Evolutionary conservation across 1,140 invertebrate species (phyloP).

Genomic region (Leptinotarsa lineolata): DNA sequence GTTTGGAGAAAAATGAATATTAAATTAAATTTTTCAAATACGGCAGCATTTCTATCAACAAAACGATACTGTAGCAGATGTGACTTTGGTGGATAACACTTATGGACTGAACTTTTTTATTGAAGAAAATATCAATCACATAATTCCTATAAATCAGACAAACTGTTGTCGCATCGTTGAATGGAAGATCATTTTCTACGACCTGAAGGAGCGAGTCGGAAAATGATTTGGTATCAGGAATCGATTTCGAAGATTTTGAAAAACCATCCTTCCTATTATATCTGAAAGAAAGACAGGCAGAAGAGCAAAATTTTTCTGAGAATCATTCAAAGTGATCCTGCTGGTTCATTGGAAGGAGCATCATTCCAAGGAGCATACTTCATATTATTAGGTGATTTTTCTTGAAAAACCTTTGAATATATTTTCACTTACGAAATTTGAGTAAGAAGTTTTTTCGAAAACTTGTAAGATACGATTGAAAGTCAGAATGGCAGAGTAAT

Average conservation of each 20-base stretch:
- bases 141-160: slow-evolving; percentile 1
- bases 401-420: slow-evolving; percentile 50
- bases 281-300: slow-evolving; percentile 40
- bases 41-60: slow-evolving; percentile 32
- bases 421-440: slow-evolving; percentile 50
- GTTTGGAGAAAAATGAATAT: slow-evolving; percentile 1
- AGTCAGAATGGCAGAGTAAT: slow-evolving; percentile 47
- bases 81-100: slow-evolving; percentile 41
- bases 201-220: too few species aligned
- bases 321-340: slow-evolving; percentile 37
- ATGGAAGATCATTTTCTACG: too few species aligned
- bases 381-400: slow-evolving; percentile 54
- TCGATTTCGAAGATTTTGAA: slow-evolving; percentile 46
- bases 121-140: slow-evolving; percentile 29
- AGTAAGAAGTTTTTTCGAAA: slow-evolving; percentile 39
- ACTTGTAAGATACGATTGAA: slow-evolving; percentile 48
- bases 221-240: too few species aligned
- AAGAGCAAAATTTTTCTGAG: slow-evolving; percentile 43
- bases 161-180: slow-evolving; percentile 27
- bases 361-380: slow-evolving; percentile 36
- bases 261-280: slow-evolving; percentile 43
- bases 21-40: slow-evolving; percentile 29
- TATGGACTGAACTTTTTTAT: slow-evolving; percentile 36
- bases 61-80: background rate
- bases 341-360: slow-evolving; percentile 31